Conservation (phyloP, 2,888 invertebrate genomes). For the Augochlorella aurata region DNA sequence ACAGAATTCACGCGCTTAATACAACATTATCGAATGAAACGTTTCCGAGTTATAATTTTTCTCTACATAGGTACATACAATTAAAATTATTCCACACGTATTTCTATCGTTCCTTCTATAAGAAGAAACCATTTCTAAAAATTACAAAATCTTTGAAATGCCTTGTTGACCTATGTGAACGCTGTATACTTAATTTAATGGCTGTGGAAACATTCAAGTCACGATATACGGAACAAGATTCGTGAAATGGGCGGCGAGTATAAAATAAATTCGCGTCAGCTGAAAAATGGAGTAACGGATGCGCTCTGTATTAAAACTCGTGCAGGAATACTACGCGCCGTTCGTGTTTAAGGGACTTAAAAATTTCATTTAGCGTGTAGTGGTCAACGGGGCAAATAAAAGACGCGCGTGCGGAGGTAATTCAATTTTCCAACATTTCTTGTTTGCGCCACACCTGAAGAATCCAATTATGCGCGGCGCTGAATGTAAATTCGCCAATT, state of each 20-base stretch:
- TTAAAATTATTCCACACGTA: no score
- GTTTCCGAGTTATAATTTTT: not conserved
- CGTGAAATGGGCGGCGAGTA: not conserved
- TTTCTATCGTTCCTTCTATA: no score
- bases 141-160: not conserved
- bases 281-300: not conserved
- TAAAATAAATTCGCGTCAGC: not conserved
- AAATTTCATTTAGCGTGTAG: not conserved
- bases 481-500: slow-evolving; percentile 7
- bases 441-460: not conserved
- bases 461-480: not conserved
- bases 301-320: not conserved
- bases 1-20: not conserved
- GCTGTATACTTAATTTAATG: not conserved
- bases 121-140: not conserved
- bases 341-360: not conserved
- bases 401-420: not conserved
- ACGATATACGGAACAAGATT: not conserved
- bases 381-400: not conserved
- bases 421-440: slow-evolving; percentile 3
- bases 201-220: not conserved
- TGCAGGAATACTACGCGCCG: not conserved
- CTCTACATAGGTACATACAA: not conserved
- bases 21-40: not conserved
- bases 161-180: not conserved